A percentile compares a stretch with the other conserved stretches of the same genome.
Evolutionary conservation across 2,888 invertebrate species (phyloP).

Genomic region (Coremacera marginata): DNA sequence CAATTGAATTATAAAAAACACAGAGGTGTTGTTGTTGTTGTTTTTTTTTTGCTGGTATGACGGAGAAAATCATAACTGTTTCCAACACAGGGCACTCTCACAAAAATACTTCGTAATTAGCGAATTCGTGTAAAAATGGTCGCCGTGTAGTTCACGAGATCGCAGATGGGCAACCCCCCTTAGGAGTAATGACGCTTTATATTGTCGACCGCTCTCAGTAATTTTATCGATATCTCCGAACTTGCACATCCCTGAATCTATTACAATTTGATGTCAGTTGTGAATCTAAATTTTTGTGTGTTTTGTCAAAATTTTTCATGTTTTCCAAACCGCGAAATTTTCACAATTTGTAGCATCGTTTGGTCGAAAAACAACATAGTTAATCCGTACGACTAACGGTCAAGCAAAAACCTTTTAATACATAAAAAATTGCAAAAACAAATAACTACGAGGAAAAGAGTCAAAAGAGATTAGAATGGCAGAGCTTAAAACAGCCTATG

Average conservation of each 20-base stretch:
- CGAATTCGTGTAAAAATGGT: too few species aligned
- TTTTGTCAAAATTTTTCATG: conserved; percentile 24
- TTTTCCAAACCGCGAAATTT: conserved; percentile 11
- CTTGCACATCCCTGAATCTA: not conserved
- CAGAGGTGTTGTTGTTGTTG: too few species aligned
- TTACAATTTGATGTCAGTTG: conserved; percentile 21
- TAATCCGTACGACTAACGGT: not conserved
- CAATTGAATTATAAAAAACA: too few species aligned
- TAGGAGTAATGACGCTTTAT: too few species aligned
- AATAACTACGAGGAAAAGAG: conserved; percentile 2
- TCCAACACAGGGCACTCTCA: too few species aligned
- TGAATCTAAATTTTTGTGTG: conserved; percentile 25
- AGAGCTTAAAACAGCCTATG: conserved; percentile 12
- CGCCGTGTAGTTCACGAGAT: too few species aligned
- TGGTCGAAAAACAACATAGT: not conserved
- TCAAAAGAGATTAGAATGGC: conserved; percentile 29
- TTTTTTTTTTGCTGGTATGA: too few species aligned
- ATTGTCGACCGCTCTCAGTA: not conserved
- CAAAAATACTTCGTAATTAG: too few species aligned
- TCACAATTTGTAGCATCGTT: not conserved
- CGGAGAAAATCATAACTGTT: too few species aligned
- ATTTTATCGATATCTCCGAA: not conserved
- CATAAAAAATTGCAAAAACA: conserved; percentile 6
- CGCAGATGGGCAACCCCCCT: too few species aligned
- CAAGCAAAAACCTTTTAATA: not conserved